phyloP scores from a whole-genome alignment of 1,140 invertebrate genomes.

The Pogonognathellus flavescens region DNA sequence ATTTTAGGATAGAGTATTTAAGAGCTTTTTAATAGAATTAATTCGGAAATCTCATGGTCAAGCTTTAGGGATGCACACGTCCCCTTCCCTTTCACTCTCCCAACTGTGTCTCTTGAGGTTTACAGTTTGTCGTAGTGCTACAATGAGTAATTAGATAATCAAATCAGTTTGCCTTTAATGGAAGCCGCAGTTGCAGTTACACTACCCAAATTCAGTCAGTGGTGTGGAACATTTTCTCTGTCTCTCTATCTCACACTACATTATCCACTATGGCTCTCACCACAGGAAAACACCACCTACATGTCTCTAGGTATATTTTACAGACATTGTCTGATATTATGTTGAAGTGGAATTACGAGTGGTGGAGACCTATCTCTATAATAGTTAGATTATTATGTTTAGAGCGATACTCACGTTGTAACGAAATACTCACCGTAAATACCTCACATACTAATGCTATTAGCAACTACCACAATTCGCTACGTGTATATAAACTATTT shows the following conservation, averaged over 20 bases:
- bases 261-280: neutral
- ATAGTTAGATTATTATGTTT: too few species aligned
- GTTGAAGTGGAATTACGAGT: too few species aligned
- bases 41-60: too few species aligned
- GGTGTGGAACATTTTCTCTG: neutral
- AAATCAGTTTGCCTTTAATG: slow-evolving; percentile 17
- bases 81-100: neutral
- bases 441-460: too few species aligned
- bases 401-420: too few species aligned
- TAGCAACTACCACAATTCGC: too few species aligned
- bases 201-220: neutral
- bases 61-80: neutral
- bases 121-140: neutral
- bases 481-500: too few species aligned
- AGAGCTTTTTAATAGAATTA: too few species aligned
- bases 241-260: neutral
- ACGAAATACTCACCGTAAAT: too few species aligned
- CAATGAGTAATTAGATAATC: slow-evolving; percentile 33
- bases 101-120: slow-evolving; percentile 11
- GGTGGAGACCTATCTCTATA: too few species aligned
- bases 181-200: slow-evolving; percentile 2
- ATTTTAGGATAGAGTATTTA: too few species aligned
- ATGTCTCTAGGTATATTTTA: neutral
- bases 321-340: too few species aligned
- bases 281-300: neutral